Evolutionary conservation across 1,140 invertebrate species (phyloP).

Genomic region (Drosophila miranda): DNA sequence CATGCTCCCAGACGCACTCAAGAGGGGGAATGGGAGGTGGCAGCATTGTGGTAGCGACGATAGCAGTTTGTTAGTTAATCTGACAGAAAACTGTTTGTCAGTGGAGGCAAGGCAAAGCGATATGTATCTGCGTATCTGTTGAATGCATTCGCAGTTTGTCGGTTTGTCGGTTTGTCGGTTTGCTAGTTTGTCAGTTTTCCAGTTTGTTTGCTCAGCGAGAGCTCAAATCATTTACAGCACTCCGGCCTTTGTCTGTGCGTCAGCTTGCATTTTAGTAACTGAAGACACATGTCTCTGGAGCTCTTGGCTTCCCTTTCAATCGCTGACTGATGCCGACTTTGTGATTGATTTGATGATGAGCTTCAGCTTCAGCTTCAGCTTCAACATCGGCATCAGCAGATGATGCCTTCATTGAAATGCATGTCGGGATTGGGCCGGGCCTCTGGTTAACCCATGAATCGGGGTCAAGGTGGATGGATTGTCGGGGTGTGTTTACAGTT

Average conservation of each 20-base stretch:
- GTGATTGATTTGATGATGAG: constrained; percentile 60
- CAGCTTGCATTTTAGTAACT: constrained; percentile 41
- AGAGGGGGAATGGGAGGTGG: constrained; percentile 8
- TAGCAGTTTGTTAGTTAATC: constrained; percentile 70
- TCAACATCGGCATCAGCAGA: constrained; percentile 1
- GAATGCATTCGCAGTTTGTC: constrained; percentile 53
- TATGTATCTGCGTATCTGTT: constrained; percentile 62
- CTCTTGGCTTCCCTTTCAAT: constrained; percentile 8
- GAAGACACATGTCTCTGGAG: constrained; percentile 41
- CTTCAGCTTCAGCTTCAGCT: not conserved
- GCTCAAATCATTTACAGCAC: constrained; percentile 34
- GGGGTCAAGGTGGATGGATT: constrained; percentile 64
- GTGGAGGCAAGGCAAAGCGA: constrained; percentile 44
- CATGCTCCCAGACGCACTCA: not conserved
- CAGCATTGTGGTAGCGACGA: constrained; percentile 38
- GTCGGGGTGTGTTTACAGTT: constrained; percentile 53
- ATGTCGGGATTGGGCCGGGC: constrained; percentile 20
- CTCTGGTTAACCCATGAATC: constrained; percentile 16
- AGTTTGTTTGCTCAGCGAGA: constrained; percentile 28
- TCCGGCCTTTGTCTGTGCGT: constrained; percentile 17
- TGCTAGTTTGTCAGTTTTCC: constrained; percentile 1
- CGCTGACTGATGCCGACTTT: constrained; percentile 53
- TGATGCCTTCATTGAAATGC: constrained; percentile 59
- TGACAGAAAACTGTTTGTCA: constrained; percentile 70
- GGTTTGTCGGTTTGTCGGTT: constrained; percentile 22